Conservation (phyloP, 2,888 invertebrate genomes). For the Globia sparganii region DNA sequence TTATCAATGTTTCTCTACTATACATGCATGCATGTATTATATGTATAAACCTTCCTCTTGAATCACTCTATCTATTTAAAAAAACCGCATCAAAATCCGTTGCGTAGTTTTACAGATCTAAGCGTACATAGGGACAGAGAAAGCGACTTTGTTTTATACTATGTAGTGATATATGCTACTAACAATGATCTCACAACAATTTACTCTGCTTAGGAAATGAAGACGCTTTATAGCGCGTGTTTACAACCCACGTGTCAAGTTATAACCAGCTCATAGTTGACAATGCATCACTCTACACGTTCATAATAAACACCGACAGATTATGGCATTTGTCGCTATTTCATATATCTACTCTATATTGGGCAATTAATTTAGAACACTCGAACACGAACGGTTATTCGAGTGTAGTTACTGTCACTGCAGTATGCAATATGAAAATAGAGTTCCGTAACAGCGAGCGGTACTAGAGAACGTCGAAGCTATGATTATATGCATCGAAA, state of each 20-base stretch:
- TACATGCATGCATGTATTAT: too few relatives aligned
- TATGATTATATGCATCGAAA: not conserved
- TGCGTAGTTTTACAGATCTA: too few relatives aligned
- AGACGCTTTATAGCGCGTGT: slow-evolving; percentile 20
- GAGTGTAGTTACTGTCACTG: slow-evolving; percentile 1
- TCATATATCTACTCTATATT: not conserved
- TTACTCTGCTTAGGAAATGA: not conserved
- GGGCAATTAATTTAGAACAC: not conserved
- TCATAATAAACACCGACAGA: not conserved
- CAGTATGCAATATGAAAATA: not conserved
- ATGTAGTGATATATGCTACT: slow-evolving; percentile 8
- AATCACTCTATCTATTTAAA: too few relatives aligned
- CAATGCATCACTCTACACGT: slow-evolving; percentile 5
- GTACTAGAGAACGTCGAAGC: slow-evolving; percentile 1
- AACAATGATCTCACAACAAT: slow-evolving; percentile 1
- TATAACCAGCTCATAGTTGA: slow-evolving; percentile 7
- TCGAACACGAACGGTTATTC: not conserved
- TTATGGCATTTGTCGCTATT: not conserved
- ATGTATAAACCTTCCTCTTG: too few relatives aligned
- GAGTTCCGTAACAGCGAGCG: not conserved
- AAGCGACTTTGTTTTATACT: too few relatives aligned
- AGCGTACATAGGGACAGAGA: too few relatives aligned
- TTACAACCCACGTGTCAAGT: slow-evolving; percentile 9
- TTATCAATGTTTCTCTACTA: too few relatives aligned
- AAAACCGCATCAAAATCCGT: too few relatives aligned